Conservation (phyloP, 2,797 vertebrate species). For the Gymnopithys bicolor region DNA sequence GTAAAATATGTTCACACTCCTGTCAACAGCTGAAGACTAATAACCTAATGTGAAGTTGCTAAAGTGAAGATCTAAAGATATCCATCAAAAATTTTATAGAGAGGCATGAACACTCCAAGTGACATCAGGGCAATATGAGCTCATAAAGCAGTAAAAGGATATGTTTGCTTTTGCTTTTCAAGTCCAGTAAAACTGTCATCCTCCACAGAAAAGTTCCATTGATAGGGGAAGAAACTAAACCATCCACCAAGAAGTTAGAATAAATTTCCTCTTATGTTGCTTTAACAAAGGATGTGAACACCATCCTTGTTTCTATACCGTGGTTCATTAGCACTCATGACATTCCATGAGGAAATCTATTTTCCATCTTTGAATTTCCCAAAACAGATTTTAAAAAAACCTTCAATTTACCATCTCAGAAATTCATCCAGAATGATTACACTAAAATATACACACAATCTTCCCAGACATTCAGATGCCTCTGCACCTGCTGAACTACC, state of each 20-base stretch:
- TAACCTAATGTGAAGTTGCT: neutral
- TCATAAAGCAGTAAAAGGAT: neutral
- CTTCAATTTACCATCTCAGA: neutral
- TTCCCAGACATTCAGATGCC: neutral
- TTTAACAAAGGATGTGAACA: neutral
- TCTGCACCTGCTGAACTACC: neutral
- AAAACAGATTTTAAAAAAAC: neutral
- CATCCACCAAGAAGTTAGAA: neutral
- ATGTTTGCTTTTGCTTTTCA: neutral
- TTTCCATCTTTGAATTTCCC: neutral
- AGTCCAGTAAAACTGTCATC: neutral
- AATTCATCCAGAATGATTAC: neutral
- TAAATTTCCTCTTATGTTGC: neutral
- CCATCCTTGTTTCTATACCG: neutral
- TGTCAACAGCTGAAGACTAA: constrained; percentile 7
- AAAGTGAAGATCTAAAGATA: neutral
- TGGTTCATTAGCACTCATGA: neutral
- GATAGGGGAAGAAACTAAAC: neutral
- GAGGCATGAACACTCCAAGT: neutral
- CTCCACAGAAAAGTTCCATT: neutral
- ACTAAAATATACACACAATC: neutral
- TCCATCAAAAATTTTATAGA: neutral
- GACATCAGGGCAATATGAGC: neutral
- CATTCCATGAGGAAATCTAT: neutral
- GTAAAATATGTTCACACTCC: neutral